Base-by-base conservation (phyloP, 2,888 invertebrate species). In the Camptogramma bilineatum region DNA sequence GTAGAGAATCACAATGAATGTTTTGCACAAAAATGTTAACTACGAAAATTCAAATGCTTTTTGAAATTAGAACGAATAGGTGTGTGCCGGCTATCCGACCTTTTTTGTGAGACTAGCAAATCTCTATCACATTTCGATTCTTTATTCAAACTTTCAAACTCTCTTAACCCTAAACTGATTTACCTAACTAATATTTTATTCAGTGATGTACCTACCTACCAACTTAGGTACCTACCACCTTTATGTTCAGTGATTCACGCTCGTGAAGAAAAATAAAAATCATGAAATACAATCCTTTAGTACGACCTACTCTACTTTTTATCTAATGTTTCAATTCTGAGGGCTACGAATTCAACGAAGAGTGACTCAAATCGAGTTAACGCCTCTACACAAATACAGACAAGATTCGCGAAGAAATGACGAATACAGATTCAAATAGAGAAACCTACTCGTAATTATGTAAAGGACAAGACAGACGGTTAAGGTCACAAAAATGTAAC, bases 401-500 rank as follows among this genome's bases (percentile, higher is more conserved):
- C 10, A 21, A 28, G 4, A 34, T 52, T 51, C 60, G 47, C 50
- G 48, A 34, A 50, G 53, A 59, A 59, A 64, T 64, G 56, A 66
- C 63, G 62, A 58, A 66, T 56, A 56, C 66, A 56, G 62, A 66
- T 64, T 64, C 57, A 13, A 57, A 69, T 62, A 66, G 61, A 72
- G 63, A 51, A 31, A 31, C 17, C 13, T 28, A 47, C 54, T 28
- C 39, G 42, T 66, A 77, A 79, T 83, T 80, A 84, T 77, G 75
- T 77, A 80, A 86, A 88, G 83, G 83, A 87, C 84, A 84, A 82
- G 82, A 78, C 85, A 84, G 82, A 83, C 88, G 91, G 92, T 91
- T 90, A 92, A 92, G 92, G 92, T 92, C 92, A 92, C 88, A 90
- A 91, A 91, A 92, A 90, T 91, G 88, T 91, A 91, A 87, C 91